These are phyloP conservation scores for Actias luna DNA, from an alignment of 2,888 invertebrate genomes.

Conservation along the genomic window DNA sequence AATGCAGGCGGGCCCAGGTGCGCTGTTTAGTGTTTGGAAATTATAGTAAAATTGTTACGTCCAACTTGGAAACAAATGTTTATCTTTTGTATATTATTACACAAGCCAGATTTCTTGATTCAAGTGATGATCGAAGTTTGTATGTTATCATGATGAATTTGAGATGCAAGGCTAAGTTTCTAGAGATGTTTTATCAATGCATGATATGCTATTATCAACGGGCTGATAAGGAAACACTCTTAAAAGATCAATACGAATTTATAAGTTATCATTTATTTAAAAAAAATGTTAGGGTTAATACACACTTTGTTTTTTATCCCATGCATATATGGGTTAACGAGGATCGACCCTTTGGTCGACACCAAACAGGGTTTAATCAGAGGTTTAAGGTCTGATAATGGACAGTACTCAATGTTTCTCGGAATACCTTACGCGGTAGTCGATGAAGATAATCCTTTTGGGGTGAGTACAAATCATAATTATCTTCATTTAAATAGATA, in stretches of 20 bases:
- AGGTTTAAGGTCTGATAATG: conserved; percentile 24
- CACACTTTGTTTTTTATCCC: neutral
- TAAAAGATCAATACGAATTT: conserved; percentile 4
- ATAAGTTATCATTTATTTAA: neutral
- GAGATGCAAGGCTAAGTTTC: conserved; percentile 2
- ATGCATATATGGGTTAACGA: neutral
- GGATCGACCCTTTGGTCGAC: conserved; percentile 19
- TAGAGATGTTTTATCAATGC: neutral
- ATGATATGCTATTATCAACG: conserved; percentile 3
- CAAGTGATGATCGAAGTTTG: neutral
- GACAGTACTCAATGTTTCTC: conserved; percentile 32
- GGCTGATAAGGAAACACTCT: neutral
- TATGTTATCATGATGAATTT: neutral
- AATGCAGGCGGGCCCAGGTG: too few species aligned
- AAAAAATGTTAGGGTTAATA: neutral
- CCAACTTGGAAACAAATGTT: too few species aligned
- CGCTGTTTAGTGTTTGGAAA: too few species aligned
- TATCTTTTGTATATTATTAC: neutral
- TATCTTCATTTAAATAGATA: too few species aligned
- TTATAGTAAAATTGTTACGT: too few species aligned
- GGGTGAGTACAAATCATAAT: conserved; percentile 27
- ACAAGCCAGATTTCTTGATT: neutral
- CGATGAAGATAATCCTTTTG: conserved; percentile 35
- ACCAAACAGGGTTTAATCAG: conserved; percentile 23
- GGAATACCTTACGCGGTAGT: conserved; percentile 39